Conservation (phyloP, 2,113 vertebrate genomes). For the Sphyrna mokarran region DNA sequence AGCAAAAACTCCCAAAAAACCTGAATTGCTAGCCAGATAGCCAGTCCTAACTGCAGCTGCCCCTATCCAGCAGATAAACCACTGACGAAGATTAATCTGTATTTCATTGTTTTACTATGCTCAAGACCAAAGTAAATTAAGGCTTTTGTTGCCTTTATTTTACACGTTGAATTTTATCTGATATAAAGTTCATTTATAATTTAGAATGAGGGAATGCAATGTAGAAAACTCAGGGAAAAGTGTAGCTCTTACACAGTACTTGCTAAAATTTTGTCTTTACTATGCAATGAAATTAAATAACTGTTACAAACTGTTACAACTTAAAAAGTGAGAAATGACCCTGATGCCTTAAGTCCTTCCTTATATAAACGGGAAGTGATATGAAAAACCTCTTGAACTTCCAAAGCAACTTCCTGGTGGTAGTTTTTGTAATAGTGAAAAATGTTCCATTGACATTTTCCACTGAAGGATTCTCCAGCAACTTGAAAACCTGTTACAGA, state of each 20-base stretch:
- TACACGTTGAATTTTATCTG: background rate
- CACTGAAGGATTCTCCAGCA: background rate
- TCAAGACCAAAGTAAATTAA: background rate
- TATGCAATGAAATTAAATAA: background rate
- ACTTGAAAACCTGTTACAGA: background rate
- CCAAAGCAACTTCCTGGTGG: background rate
- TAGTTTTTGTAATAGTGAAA: background rate
- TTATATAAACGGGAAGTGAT: background rate
- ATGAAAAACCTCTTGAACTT: background rate
- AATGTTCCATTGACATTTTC: background rate
- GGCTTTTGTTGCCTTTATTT: background rate
- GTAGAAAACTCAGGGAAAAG: background rate
- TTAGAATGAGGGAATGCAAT: background rate
- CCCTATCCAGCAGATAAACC: background rate
- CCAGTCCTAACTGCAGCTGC: background rate
- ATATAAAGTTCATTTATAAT: background rate
- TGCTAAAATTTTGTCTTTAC: background rate
- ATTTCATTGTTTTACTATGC: background rate
- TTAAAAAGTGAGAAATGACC: background rate
- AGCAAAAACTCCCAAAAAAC: background rate
- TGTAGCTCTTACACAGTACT: background rate
- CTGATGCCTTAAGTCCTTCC: background rate
- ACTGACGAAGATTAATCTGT: background rate
- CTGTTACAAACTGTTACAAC: background rate
- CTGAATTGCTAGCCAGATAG: background rate